Percentiles rank a stretch among this genome's conserved stretches.
These are phyloP conservation scores for Callinectes sapidus DNA, from an alignment of 2,888 invertebrate species.

Conservation along the genomic window DNA sequence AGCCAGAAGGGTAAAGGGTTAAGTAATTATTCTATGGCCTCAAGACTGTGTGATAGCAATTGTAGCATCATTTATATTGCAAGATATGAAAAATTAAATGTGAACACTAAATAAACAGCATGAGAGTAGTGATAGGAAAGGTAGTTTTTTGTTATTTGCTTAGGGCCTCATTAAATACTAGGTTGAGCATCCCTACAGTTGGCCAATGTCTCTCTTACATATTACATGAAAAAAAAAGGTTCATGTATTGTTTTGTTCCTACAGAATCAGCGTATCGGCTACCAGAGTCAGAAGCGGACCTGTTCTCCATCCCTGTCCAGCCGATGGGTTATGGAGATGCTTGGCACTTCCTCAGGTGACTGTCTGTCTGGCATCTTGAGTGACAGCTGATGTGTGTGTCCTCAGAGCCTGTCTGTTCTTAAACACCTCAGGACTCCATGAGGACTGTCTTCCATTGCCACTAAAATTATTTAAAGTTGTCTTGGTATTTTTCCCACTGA, in stretches of 20 bases:
- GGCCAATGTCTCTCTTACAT: neutral
- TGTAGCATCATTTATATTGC: no score
- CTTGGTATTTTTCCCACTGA: no score
- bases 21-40: neutral
- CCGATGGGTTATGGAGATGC: constrained; percentile 49
- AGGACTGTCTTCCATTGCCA: no score
- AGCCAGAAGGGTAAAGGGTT: neutral
- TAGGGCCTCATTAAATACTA: no score
- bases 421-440: no score
- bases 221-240: neutral
- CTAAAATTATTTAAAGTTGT: no score
- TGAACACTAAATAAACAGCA: no score
- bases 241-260: neutral
- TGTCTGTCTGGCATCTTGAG: neutral
- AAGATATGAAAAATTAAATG: no score
- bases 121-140: no score
- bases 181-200: neutral
- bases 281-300: constrained; percentile 18
- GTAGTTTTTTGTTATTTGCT: no score
- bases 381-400: neutral
- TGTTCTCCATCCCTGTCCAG: constrained; percentile 50
- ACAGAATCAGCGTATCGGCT: constrained; percentile 43
- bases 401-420: neutral
- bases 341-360: constrained; percentile 45
- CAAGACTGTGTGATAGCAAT: neutral